Conservation (phyloP, 2,888 invertebrate species). For the Mimas tiliae region DNA sequence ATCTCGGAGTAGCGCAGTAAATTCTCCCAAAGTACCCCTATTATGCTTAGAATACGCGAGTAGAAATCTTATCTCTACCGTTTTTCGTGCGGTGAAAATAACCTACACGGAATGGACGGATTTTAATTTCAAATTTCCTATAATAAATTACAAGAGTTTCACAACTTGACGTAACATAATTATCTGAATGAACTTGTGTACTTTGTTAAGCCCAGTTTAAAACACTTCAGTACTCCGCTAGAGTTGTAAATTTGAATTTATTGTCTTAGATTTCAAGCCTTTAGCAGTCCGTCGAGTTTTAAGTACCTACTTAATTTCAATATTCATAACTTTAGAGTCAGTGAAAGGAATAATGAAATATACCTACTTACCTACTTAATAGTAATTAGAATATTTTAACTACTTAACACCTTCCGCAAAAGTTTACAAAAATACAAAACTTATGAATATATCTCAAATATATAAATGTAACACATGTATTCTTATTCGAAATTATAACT, state of each 20-base stretch:
- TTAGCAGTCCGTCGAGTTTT: neutral
- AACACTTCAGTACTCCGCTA: slow-evolving; percentile 9
- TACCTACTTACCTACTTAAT: no score
- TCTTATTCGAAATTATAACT: no score
- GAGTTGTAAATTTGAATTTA: slow-evolving; percentile 11
- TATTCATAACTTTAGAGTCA: neutral
- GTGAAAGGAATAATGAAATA: neutral
- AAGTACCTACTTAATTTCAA: neutral
- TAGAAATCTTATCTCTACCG: slow-evolving; percentile 38
- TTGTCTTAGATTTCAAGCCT: slow-evolving; percentile 29
- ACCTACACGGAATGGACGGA: slow-evolving; percentile 19
- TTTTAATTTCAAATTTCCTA: slow-evolving; percentile 30
- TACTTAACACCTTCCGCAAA: no score
- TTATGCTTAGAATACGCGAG: slow-evolving; percentile 36
- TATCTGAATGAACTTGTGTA: slow-evolving; percentile 16
- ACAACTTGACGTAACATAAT: slow-evolving; percentile 20
- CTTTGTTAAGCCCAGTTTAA: slow-evolving; percentile 16
- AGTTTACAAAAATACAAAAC: no score
- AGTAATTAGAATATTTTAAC: no score
- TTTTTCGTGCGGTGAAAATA: slow-evolving; percentile 32
- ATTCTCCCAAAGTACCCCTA: slow-evolving; percentile 45
- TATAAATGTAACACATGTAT: no score
- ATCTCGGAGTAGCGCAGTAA: slow-evolving; percentile 55
- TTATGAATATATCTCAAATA: no score
- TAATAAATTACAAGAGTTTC: slow-evolving; percentile 25